Conservation (phyloP, 2,113 vertebrate species). For the Microtus pennsylvanicus region DNA sequence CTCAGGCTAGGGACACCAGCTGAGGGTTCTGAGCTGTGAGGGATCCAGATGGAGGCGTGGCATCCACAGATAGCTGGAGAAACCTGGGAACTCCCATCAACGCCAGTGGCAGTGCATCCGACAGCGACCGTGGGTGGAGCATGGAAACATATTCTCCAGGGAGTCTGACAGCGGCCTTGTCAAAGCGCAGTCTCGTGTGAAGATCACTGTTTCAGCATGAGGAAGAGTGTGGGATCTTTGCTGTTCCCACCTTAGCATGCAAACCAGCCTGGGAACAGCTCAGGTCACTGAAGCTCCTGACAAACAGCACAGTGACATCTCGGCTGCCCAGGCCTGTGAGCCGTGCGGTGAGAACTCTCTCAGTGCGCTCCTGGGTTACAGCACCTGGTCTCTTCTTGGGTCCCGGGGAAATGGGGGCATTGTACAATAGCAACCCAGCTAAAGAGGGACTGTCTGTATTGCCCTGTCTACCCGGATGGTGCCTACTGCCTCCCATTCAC, state of each 20-base stretch:
- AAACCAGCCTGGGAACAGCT: accelerated
- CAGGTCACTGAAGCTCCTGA: too few species aligned
- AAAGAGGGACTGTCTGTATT: too few species aligned
- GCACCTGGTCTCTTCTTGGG: background rate
- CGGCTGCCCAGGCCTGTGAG: accelerated
- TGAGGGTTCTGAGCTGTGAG: too few species aligned
- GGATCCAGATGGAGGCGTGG: accelerated
- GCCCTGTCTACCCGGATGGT: background rate
- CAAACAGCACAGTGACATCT: accelerated
- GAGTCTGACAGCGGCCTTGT: accelerated
- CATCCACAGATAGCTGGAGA: too few species aligned
- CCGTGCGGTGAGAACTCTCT: accelerated
- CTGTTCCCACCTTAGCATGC: background rate
- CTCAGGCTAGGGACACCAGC: accelerated
- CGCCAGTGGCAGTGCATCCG: accelerated
- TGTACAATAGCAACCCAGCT: accelerated
- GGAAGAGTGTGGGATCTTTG: too few species aligned
- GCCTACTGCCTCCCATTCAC: background rate
- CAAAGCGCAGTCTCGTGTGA: accelerated
- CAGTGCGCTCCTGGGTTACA: accelerated
- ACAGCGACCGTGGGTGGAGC: accelerated
- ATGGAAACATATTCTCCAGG: accelerated
- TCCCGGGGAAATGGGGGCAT: accelerated
- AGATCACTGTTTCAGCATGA: accelerated
- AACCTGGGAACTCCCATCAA: background rate